Evolutionary conservation across 53 echinoderm and acorn worm species (phyloP).

Genomic region (Paracentrotus lividus): DNA sequence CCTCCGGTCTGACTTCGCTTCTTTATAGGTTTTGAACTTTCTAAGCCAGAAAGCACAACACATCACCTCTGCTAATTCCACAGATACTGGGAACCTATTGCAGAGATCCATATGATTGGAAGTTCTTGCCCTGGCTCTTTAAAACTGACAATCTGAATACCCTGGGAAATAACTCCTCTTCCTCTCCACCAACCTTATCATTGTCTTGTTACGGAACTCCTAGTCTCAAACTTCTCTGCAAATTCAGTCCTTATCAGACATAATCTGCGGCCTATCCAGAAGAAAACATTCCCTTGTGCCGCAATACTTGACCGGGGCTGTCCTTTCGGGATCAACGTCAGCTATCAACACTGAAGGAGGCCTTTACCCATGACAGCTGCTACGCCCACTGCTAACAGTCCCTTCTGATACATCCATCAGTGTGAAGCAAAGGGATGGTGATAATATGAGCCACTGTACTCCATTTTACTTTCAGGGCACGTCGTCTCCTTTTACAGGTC

Average conservation of each 20-base stretch:
- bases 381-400: too few species aligned
- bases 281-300: conserved; percentile 70
- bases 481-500: conserved; percentile 64
- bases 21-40: too few species aligned
- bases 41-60: too few species aligned
- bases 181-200: conserved; percentile 74
- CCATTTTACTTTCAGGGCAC: conserved; percentile 27
- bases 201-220: conserved; percentile 56
- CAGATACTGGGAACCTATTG: conserved; percentile 69
- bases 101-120: not conserved
- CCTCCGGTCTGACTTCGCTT: conserved; percentile 66
- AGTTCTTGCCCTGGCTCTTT: not conserved
- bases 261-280: conserved; percentile 66
- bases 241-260: conserved; percentile 63
- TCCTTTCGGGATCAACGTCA: not conserved
- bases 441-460: too few species aligned
- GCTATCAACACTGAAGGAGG: too few species aligned
- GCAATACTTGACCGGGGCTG: too few species aligned
- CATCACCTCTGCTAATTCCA: too few species aligned
- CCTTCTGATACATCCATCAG: too few species aligned
- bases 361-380: too few species aligned
- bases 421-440: conserved; percentile 40
- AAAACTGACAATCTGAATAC: conserved; percentile 42
- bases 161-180: conserved; percentile 45
- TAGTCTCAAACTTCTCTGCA: conserved; percentile 57